Evolutionary conservation across 2,797 vertebrate genomes (phyloP), one percentile per base, ranked within the genome.

Genomic region (Tragopan temminckii): DNA sequence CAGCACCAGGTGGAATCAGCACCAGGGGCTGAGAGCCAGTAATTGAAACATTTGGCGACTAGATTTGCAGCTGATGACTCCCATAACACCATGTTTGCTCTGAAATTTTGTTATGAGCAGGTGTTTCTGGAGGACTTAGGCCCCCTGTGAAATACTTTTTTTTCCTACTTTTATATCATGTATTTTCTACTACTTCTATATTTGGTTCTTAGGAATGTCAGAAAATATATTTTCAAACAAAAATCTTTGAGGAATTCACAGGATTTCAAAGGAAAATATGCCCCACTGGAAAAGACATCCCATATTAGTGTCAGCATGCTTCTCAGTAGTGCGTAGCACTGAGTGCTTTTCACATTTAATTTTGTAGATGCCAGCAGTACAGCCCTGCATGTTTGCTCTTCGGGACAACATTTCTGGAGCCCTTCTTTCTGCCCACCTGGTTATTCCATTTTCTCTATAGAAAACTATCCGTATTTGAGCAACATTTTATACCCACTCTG

Each of bases 1-100:
- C 42, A n/a, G 42, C 69, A 85, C 74, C 63, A 38, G 23, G 68
- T 5, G n/a, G 88, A 94, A 92, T 93, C 82, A 95, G 90, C n/a
- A n/a, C n/a, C n/a, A 94, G 62, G 62, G 79, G 48, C 27, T 70
- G 45, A 42, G 25, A 93, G 35, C 13, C 31, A 64, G 59, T 62
- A 93, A 89, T 57, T 36, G 42, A 90, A 91, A 89, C 19, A 45
- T 67, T 84, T 85, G 24, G 35, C 77, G 74, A 59, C 66, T 52
- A 75, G 27, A 43, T 67, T 33, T 69, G 52, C 48, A 83, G 42
- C 42, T 82, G 24, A 4, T 55, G 11, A 67, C 86, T 88, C 89
- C 89, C 66, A 8, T 42, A 89, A 35, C 19, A 64, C 23, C 36
- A 29, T 4, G 18, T 16, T 40, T 88, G 80, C 53, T 95, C 69